These are phyloP conservation scores for Apodemia duryi DNA, from an alignment of 2,888 invertebrate species.

Conservation along the genomic window DNA sequence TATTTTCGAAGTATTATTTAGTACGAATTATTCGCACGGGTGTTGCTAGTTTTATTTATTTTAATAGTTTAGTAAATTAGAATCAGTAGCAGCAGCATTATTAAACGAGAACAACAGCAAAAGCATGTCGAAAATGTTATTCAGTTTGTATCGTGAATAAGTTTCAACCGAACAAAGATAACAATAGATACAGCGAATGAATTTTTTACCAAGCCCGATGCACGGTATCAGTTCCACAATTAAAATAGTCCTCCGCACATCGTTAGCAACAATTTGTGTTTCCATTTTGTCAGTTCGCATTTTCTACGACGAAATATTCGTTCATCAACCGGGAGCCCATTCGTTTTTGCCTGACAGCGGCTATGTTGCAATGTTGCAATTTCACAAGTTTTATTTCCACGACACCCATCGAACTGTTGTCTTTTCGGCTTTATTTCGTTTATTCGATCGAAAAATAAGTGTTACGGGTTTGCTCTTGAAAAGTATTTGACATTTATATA, in stretches of 20 bases:
- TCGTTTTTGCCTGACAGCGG: conserved; percentile 29
- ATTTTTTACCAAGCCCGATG: conserved; percentile 9
- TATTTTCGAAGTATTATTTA: no score
- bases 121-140: neutral
- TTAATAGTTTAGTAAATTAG: no score
- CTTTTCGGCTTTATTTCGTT: conserved; percentile 23
- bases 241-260: conserved; percentile 13
- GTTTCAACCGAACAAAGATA: conserved; percentile 11
- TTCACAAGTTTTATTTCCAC: conserved; percentile 34
- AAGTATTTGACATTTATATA: conserved; percentile 13
- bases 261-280: conserved; percentile 19
- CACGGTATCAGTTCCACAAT: conserved; percentile 16
- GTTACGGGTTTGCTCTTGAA: conserved; percentile 24
- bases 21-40: no score
- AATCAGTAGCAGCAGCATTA: neutral
- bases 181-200: conserved; percentile 5
- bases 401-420: conserved; percentile 31
- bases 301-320: conserved; percentile 25
- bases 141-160: neutral
- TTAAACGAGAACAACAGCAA: neutral
- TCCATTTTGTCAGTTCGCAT: conserved; percentile 19
- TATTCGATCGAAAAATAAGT: conserved; percentile 28
- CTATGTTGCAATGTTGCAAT: conserved; percentile 40
- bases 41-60: no score
- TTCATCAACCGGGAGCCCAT: conserved; percentile 29